Evolutionary conservation across 2,113 vertebrate genomes (phyloP).

Genomic region (Scytalopus superciliaris): DNA sequence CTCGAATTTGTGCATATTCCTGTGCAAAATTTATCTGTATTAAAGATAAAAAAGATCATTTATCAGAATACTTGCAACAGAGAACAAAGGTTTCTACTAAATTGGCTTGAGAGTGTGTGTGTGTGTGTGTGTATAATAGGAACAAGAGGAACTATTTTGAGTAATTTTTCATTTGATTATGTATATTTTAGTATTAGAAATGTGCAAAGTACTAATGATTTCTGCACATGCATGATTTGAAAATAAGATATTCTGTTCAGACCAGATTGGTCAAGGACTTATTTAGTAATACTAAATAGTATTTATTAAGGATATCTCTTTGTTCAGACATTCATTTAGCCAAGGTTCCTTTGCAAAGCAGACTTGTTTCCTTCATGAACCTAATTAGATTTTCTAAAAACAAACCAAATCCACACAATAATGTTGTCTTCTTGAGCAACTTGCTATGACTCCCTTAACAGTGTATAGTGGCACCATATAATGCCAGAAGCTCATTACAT

Average conservation of each 20-base stretch:
- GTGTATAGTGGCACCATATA: not conserved
- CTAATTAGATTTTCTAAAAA: not conserved
- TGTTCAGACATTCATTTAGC: not conserved
- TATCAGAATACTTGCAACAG: not conserved
- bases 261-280: not conserved
- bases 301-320: not conserved
- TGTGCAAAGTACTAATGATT: accelerated
- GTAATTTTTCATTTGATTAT: not conserved
- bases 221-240: not conserved
- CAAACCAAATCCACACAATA: not conserved
- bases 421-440: not conserved
- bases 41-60: not conserved
- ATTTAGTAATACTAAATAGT: not conserved
- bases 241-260: not conserved
- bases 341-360: not conserved
- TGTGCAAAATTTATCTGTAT: not conserved
- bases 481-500: not conserved
- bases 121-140: not conserved
- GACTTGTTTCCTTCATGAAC: not conserved
- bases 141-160: not conserved
- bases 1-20: not conserved
- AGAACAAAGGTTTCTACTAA: not conserved
- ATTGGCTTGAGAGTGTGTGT: not conserved
- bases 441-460: not conserved
- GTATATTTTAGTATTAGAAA: not conserved